These are phyloP conservation scores for Hylaeus volcanicus DNA, from an alignment of 1,140 invertebrate genomes.

Conservation along the genomic window DNA sequence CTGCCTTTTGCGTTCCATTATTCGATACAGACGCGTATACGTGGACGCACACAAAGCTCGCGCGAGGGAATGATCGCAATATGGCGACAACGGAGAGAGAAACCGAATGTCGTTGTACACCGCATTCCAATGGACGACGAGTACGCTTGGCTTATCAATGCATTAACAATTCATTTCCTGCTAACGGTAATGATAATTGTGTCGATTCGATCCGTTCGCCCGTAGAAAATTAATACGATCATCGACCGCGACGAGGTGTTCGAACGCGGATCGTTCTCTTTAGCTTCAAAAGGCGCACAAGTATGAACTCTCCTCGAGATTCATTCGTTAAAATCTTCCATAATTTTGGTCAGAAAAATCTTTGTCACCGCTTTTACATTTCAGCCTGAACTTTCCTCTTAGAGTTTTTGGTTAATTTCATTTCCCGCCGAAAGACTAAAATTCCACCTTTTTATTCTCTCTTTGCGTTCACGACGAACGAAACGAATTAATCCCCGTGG, in stretches of 20 bases:
- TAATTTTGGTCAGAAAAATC: no score
- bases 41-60: not conserved
- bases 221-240: conserved; percentile 14
- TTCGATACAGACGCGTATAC: not conserved
- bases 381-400: not conserved
- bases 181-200: conserved; percentile 3
- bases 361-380: not conserved
- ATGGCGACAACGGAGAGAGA: not conserved
- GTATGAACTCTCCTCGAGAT: no score
- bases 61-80: not conserved
- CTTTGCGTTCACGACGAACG: not conserved
- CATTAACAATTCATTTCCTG: conserved; percentile 21
- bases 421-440: not conserved
- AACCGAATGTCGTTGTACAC: not conserved
- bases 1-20: conserved; percentile 34
- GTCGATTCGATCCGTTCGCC: conserved; percentile 2
- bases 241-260: not conserved
- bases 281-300: not conserved
- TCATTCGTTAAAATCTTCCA: no score
- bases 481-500: conserved; percentile 32
- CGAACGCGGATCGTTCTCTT: not conserved
- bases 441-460: not conserved
- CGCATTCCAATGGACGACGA: not conserved
- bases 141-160: conserved; percentile 17
- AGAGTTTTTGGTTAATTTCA: not conserved